Percentiles rank a stretch among this genome's conserved stretches.
Evolutionary conservation across 2,797 vertebrate genomes (phyloP).

Genomic region (Chloroceryle amazona): DNA sequence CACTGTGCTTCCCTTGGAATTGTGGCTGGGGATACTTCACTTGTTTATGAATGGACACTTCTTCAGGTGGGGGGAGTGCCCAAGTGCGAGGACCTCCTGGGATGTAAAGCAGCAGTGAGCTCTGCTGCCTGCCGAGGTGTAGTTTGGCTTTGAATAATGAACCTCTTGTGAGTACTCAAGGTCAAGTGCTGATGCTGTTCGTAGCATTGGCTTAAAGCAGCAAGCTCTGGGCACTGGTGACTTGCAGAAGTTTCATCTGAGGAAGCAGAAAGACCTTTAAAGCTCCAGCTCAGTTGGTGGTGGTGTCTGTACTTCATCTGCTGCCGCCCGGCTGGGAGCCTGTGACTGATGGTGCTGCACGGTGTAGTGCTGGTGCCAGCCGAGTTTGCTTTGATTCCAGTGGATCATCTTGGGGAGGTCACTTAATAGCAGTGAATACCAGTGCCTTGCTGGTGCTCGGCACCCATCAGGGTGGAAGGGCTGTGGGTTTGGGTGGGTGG

Average conservation of each 20-base stretch:
- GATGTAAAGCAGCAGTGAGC: neutral
- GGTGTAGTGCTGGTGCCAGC: no score
- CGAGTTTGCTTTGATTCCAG: accelerated
- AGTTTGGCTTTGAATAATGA: accelerated
- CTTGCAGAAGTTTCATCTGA: neutral
- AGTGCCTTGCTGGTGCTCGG: neutral
- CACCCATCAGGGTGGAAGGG: no score
- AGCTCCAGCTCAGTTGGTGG: accelerated
- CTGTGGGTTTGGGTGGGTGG: neutral
- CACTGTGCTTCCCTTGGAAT: neutral
- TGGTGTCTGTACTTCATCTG: no score
- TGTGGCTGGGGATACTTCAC: accelerated
- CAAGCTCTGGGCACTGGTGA: neutral
- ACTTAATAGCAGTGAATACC: neutral
- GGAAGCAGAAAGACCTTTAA: accelerated
- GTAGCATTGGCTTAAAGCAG: no score
- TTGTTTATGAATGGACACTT: accelerated
- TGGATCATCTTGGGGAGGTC: accelerated
- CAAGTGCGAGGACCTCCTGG: neutral
- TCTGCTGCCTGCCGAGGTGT: neutral
- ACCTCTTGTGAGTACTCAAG: accelerated
- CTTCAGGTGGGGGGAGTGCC: neutral
- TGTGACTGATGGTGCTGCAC: no score
- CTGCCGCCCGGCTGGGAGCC: accelerated
- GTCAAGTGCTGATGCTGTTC: neutral